Evolutionary conservation across 1,140 invertebrate genomes (phyloP), one percentile per base, ranked within the genome.

Genomic region (Asbolus verrucosus): DNA sequence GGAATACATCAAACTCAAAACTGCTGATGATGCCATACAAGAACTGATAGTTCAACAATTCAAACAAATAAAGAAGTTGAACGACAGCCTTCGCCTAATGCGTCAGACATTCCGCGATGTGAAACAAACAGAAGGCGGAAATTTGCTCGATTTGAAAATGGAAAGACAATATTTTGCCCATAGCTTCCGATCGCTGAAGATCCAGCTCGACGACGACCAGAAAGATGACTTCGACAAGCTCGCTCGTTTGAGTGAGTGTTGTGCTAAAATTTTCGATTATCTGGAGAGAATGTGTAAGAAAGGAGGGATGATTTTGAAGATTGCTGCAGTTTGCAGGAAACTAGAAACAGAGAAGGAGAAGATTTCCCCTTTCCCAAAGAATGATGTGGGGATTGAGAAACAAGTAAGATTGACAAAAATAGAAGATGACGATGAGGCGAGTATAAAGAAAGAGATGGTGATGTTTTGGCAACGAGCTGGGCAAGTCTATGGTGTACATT

Each of bases 291-390:
- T 79, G 2, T 65, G 74, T 13, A 80, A 77, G 65, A 86, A 86
- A 73, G 84, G 83, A 1, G 83, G 86, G 66, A 84, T 83, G 36
- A 81, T 87, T 43, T 68, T 86, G 1, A 81, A 84, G 18, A 73
- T 87, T 19, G 82, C 83, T 1, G 80, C 80, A 0, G 78, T 87
- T n/a, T 87, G 86, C 68, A 74, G 84, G 31, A 86, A 85, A 81
- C 84, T 84, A 75, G 86, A 88, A 79, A 87, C 86, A 0, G 79
- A 82, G 71, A 78, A 83, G 0, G 87, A 87, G 77, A 86, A 86
- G 72, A 81, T 87, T 62, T 18, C 66, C 6, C 66, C 71, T 2
- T 76, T 75, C 67, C 75, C 71, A 3, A 24, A 0, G 6, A 27
- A 1, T 13, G 27, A 19, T 8, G 6, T 9, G 39, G 6, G 41